phyloP scores from a whole-genome alignment of 1,140 invertebrate species.

The Gryllus bimaculatus region DNA sequence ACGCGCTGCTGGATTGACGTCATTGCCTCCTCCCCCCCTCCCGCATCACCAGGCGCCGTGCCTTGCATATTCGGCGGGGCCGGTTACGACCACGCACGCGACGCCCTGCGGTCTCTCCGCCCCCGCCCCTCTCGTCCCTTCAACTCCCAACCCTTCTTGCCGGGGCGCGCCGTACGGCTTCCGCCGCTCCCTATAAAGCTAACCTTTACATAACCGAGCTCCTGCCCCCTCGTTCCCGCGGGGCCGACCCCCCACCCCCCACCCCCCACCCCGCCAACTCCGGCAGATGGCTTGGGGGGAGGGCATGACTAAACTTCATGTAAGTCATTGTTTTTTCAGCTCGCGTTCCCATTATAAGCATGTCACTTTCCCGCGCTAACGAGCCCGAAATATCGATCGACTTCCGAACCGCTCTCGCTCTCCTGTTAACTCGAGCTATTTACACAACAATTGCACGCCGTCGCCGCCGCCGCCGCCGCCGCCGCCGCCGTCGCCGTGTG shows the following conservation, averaged over 20 bases:
- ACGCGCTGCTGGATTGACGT: slow-evolving; percentile 5
- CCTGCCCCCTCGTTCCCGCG: neutral
- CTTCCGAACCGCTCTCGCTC: neutral
- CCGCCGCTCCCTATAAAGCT: neutral
- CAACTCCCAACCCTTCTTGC: neutral
- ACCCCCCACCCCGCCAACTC: neutral
- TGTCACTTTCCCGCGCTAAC: neutral
- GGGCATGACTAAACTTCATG: neutral
- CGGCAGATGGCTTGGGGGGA: neutral
- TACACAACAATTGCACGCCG: neutral
- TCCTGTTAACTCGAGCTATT: neutral
- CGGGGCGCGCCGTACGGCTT: neutral
- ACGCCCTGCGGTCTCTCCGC: neutral
- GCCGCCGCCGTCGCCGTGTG: too few relatives aligned
- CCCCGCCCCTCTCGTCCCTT: neutral
- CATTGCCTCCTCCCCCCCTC: too few relatives aligned
- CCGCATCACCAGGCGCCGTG: too few relatives aligned
- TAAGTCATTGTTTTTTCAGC: neutral
- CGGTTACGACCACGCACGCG: too few relatives aligned
- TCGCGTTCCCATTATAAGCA: neutral
- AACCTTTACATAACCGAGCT: slow-evolving; percentile 8
- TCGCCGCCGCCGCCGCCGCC: too few relatives aligned
- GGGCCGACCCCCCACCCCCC: neutral
- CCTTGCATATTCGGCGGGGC: too few relatives aligned
- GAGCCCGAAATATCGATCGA: neutral